A percentile compares a stretch with the other conserved stretches of the same genome.
phyloP scores from a whole-genome alignment of 2,888 invertebrate species.

The Caenorhabditis panamensis region DNA sequence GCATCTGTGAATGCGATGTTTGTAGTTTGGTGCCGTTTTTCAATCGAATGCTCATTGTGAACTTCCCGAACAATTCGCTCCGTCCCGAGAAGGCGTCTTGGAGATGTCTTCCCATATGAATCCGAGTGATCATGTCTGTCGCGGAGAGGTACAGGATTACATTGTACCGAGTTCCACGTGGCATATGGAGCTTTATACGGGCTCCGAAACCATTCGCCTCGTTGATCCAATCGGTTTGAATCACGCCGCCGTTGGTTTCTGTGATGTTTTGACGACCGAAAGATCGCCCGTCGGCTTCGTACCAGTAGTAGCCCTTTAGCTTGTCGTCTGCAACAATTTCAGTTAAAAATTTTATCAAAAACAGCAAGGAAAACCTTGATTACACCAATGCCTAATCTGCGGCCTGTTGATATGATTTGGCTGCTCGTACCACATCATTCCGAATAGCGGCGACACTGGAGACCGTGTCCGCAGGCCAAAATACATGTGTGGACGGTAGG shows the following conservation, averaged over 20 bases:
- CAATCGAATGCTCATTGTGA: conserved; percentile 23
- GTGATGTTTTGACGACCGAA: conserved; percentile 89
- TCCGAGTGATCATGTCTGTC: conserved; percentile 27
- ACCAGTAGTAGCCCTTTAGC: conserved; percentile 90
- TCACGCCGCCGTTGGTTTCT: conserved; percentile 38
- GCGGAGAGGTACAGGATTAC: conserved; percentile 66
- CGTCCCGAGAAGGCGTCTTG: conserved; percentile 29
- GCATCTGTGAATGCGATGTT: conserved; percentile 36
- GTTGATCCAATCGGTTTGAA: conserved; percentile 66
- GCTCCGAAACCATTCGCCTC: conserved; percentile 58
- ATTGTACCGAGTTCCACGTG: conserved; percentile 53
- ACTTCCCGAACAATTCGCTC: conserved; percentile 34
- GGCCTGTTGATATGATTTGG: conserved; percentile 62
- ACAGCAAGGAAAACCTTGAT: no score
- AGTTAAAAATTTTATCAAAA: not conserved
- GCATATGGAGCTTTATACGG: conserved; percentile 46
- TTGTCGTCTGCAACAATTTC: conserved; percentile 85
- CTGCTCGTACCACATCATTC: conserved; percentile 87
- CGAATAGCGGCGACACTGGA: conserved; percentile 91
- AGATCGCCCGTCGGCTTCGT: conserved; percentile 91
- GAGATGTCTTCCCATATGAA: conserved; percentile 41
- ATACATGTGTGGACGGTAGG: conserved; percentile 91
- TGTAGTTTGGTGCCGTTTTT: conserved; percentile 23
- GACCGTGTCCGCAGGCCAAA: conserved; percentile 93
- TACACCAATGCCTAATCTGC: conserved; percentile 89